Base-by-base conservation (phyloP, 2,888 invertebrate species). In the Agelastica alni region DNA sequence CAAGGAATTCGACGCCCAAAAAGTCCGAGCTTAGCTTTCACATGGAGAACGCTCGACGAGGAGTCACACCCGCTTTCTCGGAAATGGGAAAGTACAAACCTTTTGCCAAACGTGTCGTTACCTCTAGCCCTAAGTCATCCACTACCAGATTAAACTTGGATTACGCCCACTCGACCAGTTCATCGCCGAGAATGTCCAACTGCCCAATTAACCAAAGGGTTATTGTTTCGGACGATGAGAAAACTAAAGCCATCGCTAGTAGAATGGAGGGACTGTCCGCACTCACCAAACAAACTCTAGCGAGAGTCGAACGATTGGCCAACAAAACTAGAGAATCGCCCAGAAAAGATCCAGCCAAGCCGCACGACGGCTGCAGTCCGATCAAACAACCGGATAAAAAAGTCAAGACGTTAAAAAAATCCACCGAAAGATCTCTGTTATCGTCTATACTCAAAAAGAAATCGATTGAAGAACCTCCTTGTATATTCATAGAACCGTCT, bases 361-460 rank as follows among this genome's bases (percentile, higher is more conserved):
- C 51, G 13, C 37, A 54, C 6, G 41, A 45, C 26, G 56, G 37
- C 42, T 51, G 41, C 32, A 59, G 60, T 56, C 54, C 59, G 1
- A 42, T 48, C 22, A 63, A 51, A 44, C 57, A 56, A 52, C 16
- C 56, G 3, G 53, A 62, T 31, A 16, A 37, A 13, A 58, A 31
- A 31, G 31, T 34, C 31, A 60, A 28, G 43, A 31, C 16, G 5
- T 47, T 5, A 13, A 57, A 54, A 22, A 59, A 54, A 52, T 41
- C 53, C n/a, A 47, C 45, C 3, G 61, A 61, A 3, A 59, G 53
- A 32, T 32, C 51, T 1, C 18, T 45, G 26, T 63, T 70, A 36
- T 72, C 70, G 53, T 88, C 88, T 53, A 88, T 88, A 68, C 76
- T 88, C 34, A 88, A 88, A 75, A 83, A 86, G 64, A 88, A 87